Base-by-base conservation (phyloP, 2,113 vertebrate genomes). In the Rhynchomys soricoides region DNA sequence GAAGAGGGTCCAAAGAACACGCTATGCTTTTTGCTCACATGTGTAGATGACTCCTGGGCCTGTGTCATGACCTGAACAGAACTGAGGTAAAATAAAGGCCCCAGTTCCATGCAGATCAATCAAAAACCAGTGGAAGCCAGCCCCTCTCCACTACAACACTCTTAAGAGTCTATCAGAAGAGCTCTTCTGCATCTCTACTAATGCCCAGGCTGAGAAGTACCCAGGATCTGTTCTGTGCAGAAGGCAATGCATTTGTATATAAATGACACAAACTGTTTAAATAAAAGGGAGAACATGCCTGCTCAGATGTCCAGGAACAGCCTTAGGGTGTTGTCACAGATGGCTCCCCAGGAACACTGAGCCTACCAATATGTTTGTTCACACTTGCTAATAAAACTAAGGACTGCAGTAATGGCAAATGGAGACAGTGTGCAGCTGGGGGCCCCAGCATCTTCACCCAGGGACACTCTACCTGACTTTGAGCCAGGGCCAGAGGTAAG, bases 221-320 rank as follows among this genome's bases (percentile, higher is more conserved):
- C 55, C 5, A 11, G 37, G 24, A 22, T 89, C 43, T 52, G 34
- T 24, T 45, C 48, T 59, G 57, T 79, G 48, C 5, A 19, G 10
- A 52, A 70, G 90, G 77, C n/a, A 26, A 26, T 26, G 26, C 34
- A 2, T 68, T 52, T 94, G 62, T 93, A 19, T 85, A 64, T 64
- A 93, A 86, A 87, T 15, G 57, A 82, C 24, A 95, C 79, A 82
- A 8, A 90, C 73, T 78, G 78, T 86, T 96, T 45, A 86, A 83
- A 83, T 1, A 15, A 71, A 70, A 77, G 78, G 45, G 40, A 96
- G 70, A 78, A 40, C 64, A 16, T 1, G 21, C 64, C 34, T 45
- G 19, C 37, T 45, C 13, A 34, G 81, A 81, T 31, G 66, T 57
- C 90, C 66, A 86, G 59, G 64, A 79, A 66, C 9, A 34, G 81